Evolutionary conservation across 2,888 invertebrate genomes (phyloP).

Genomic region (Drosophila maculinotata): DNA sequence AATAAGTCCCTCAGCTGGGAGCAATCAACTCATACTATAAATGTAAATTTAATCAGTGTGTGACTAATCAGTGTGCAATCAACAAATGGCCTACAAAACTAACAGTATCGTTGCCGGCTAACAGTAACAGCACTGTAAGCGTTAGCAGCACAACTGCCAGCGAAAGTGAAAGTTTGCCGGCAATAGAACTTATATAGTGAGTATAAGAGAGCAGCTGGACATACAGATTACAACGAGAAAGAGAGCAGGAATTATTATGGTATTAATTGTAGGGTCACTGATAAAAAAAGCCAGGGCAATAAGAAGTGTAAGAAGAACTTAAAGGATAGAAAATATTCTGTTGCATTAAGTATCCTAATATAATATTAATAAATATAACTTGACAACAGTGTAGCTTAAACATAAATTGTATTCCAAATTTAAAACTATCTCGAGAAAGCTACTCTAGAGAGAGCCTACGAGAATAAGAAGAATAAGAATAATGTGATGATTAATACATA

Average conservation of each 20-base stretch:
- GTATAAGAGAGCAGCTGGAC: conserved; percentile 49
- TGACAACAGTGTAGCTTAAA: no score
- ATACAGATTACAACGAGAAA: conserved; percentile 22
- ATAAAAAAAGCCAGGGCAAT: neutral
- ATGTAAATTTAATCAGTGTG: conserved; percentile 25
- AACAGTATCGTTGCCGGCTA: conserved; percentile 18
- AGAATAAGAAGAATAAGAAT: no score
- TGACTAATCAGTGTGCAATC: conserved; percentile 47
- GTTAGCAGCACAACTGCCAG: conserved; percentile 15
- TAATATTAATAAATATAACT: no score
- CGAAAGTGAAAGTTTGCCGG: conserved; percentile 57
- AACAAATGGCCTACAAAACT: conserved; percentile 41
- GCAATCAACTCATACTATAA: neutral
- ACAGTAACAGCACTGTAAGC: conserved; percentile 38
- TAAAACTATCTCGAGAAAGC: no score
- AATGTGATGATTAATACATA: no score
- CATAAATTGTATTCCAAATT: no score
- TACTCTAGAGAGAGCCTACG: no score
- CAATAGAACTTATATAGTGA: conserved; percentile 27
- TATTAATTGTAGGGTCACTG: conserved; percentile 42
- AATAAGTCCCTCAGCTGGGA: conserved; percentile 12
- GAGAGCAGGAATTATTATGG: conserved; percentile 15
- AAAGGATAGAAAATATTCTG: no score
- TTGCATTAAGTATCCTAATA: no score
- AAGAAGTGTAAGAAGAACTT: neutral